These are phyloP conservation scores for Opisthocomus hoazin DNA, from an alignment of 2,113 vertebrate species.

Conservation along the genomic window DNA sequence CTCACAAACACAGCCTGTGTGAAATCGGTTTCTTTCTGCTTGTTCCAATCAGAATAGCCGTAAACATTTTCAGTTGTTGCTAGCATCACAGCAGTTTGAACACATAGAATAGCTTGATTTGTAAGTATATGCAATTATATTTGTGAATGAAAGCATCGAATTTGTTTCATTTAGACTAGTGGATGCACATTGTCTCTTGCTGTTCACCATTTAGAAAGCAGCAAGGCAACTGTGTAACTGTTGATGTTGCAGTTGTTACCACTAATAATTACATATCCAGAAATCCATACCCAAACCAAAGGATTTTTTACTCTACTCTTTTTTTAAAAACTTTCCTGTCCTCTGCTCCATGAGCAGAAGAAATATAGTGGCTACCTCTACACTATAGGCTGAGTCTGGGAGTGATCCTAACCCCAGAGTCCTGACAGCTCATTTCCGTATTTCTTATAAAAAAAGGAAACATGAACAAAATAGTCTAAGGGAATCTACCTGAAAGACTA, in stretches of 20 bases:
- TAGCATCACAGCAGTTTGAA: neutral
- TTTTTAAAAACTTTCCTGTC: neutral
- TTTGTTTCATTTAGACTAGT: neutral
- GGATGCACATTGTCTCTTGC: neutral
- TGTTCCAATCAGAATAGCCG: neutral
- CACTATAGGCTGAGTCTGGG: neutral
- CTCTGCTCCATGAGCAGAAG: neutral
- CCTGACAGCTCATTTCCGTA: neutral
- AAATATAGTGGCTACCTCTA: neutral
- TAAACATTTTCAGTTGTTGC: slow-evolving; percentile 9
- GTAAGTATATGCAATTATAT: neutral
- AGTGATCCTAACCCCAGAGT: neutral
- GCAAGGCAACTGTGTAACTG: neutral
- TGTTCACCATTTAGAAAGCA: neutral
- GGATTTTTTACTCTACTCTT: neutral
- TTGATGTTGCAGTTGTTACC: neutral
- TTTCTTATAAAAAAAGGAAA: neutral
- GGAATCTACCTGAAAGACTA: neutral
- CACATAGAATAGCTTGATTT: neutral
- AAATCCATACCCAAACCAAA: neutral
- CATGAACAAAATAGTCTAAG: neutral
- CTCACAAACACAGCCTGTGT: neutral
- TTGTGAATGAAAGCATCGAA: neutral
- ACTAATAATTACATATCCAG: neutral
- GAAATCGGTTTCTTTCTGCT: neutral